A percentile compares a stretch with the other conserved stretches of the same genome.
Evolutionary conservation across 2,113 vertebrate genomes (phyloP).

Genomic region (Picathartes gymnocephalus): DNA sequence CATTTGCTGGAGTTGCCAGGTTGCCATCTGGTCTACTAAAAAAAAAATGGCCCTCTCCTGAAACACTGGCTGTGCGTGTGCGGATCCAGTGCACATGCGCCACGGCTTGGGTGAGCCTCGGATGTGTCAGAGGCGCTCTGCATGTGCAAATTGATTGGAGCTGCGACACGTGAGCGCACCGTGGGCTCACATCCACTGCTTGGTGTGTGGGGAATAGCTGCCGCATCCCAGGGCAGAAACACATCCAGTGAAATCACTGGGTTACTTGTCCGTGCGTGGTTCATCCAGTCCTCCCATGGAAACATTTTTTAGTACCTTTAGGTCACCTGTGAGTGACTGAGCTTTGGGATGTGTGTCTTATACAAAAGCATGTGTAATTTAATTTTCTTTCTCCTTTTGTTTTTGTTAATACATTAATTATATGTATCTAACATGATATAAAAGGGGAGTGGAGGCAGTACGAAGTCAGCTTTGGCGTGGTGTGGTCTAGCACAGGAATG

Average conservation of each 20-base stretch:
- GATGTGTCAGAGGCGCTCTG: constrained; percentile 31
- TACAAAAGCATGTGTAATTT: background rate
- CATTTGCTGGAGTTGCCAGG: constrained; percentile 30
- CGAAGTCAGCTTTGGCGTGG: background rate
- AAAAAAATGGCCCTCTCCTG: constrained; percentile 33
- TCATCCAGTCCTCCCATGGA: background rate
- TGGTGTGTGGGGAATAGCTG: background rate
- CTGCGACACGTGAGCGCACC: background rate
- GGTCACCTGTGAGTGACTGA: background rate
- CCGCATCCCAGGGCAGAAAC: background rate
- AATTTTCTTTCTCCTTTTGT: background rate
- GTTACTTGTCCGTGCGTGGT: fast-evolving
- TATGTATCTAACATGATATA: too few relatives aligned
- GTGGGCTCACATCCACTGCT: background rate
- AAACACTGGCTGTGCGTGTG: background rate
- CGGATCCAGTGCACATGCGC: background rate
- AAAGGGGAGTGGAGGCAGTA: background rate
- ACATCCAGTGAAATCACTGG: fast-evolving
- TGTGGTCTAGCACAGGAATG: fast-evolving
- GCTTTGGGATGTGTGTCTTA: background rate
- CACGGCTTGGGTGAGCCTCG: background rate
- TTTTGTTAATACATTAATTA: background rate
- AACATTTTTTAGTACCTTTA: background rate
- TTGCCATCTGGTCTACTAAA: constrained; percentile 49
- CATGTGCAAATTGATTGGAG: background rate